Evolutionary conservation across 2,888 invertebrate genomes (phyloP), one percentile per base, ranked within the genome.

Genomic region (Epicampocera succincta): DNA sequence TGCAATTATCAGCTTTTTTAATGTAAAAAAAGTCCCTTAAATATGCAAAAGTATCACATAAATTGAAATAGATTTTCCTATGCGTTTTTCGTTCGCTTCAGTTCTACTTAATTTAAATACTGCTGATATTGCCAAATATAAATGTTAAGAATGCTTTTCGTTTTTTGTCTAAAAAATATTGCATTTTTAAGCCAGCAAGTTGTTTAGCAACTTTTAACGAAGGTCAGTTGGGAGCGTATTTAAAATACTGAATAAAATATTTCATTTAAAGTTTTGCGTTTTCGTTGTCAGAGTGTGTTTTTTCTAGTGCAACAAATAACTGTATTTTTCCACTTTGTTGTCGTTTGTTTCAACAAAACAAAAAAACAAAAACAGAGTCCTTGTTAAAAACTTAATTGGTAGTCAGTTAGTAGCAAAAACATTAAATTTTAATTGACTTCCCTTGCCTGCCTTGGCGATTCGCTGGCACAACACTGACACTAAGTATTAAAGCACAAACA

Each of bases 61-160:
- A 52, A 42, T 17, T 2, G 6, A 68, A 66, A 15, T 52, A 42
- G 2, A 17, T 21, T 13, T 5, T 68, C 25, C 17, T 42, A 12
- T 9, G 1, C 21, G 2, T 17, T n/a, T 11, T 2, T 46, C 58
- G 21, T 25, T n/a, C 8, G 29, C 6, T 8, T 17, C 58, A 69
- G 1, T 46, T 58, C 58, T 42, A 38, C 40, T 58, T 50, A 17
- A 65, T 50, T 66, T 65, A 50, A 52, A 25, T 46, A 69, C 52
- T 72, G 73, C 79, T 74, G 79, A 46, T 61, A 54, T 48, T 74
- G 73, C 72, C 73, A 63, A 21, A 48, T 56, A 29, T 63, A 74
- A 74, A 63, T 73, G 56, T 68, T 44, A 40, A 33, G 33, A 54
- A 65, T 60, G 19, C 21, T 58, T 54, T 54, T 61, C 11, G 38